These are phyloP conservation scores for Helarctos malayanus DNA, from an alignment of 2,797 vertebrate species.

Conservation along the genomic window DNA sequence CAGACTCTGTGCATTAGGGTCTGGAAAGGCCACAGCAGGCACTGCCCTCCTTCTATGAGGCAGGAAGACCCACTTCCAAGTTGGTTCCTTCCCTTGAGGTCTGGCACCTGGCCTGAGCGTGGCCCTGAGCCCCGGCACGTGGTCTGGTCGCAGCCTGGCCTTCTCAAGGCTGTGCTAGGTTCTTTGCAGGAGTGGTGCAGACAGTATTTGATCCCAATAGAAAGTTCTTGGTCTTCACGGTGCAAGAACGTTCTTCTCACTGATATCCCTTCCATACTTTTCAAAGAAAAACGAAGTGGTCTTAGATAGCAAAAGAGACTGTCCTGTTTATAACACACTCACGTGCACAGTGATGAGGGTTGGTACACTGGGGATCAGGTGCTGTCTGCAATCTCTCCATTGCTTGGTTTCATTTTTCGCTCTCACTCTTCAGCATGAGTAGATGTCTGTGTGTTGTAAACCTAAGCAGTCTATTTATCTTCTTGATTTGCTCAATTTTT, in stretches of 20 bases:
- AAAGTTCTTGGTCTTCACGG: background rate
- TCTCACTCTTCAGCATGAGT: background rate
- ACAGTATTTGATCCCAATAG: background rate
- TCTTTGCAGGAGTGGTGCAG: fast-evolving
- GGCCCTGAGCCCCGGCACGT: fast-evolving
- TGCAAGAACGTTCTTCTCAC: background rate
- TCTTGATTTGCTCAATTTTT: background rate
- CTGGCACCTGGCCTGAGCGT: fast-evolving
- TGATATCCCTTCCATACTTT: background rate
- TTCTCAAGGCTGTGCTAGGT: background rate
- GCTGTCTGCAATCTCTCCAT: background rate
- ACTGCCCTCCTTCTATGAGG: too few relatives aligned
- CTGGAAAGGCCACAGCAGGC: too few relatives aligned
- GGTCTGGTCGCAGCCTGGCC: background rate
- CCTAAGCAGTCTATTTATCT: background rate
- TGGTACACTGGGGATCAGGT: too few relatives aligned
- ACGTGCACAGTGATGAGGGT: background rate
- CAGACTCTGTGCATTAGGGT: background rate
- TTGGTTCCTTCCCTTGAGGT: background rate
- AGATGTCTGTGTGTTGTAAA: background rate
- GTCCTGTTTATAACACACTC: background rate
- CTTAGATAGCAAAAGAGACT: background rate
- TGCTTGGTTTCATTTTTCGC: background rate
- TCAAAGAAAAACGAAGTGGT: background rate
- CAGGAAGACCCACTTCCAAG: too few relatives aligned